Percentiles rank a stretch among this genome's conserved stretches.
These are phyloP conservation scores for Diacarnus erythraeanus DNA, from an alignment of 37 sponge, comb jelly and placozoan species.

Conservation along the genomic window DNA sequence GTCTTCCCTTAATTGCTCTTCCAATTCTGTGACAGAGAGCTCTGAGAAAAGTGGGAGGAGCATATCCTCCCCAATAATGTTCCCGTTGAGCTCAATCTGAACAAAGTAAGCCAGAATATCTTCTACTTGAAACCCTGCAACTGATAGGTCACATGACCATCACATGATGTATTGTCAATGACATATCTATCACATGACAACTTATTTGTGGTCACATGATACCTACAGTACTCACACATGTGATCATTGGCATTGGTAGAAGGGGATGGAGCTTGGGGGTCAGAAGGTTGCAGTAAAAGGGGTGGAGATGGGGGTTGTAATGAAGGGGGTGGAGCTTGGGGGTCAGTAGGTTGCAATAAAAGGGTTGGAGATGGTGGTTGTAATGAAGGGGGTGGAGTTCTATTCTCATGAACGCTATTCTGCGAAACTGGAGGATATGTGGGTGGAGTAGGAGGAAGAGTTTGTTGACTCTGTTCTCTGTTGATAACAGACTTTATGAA, in stretches of 20 bases:
- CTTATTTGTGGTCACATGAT: too few relatives aligned
- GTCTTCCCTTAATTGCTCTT: neutral
- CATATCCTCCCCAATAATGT: neutral
- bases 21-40: conserved; percentile 15
- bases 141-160: neutral
- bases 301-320: neutral
- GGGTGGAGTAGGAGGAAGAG: neutral
- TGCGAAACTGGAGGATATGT: neutral
- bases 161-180: too few relatives aligned
- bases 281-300: neutral
- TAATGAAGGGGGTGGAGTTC: neutral
- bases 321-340: neutral
- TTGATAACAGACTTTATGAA: too few relatives aligned
- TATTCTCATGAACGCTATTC: neutral
- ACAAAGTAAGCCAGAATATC: neutral
- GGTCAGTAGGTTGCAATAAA: neutral
- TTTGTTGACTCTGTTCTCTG: neutral
- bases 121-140: neutral
- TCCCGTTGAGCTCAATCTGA: neutral
- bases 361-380: neutral
- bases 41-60: neutral
- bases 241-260: neutral
- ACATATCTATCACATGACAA: too few relatives aligned
- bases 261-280: neutral
- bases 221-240: neutral